phyloP scores from a whole-genome alignment of 2,888 invertebrate species.

The Itoplectis maculator region DNA sequence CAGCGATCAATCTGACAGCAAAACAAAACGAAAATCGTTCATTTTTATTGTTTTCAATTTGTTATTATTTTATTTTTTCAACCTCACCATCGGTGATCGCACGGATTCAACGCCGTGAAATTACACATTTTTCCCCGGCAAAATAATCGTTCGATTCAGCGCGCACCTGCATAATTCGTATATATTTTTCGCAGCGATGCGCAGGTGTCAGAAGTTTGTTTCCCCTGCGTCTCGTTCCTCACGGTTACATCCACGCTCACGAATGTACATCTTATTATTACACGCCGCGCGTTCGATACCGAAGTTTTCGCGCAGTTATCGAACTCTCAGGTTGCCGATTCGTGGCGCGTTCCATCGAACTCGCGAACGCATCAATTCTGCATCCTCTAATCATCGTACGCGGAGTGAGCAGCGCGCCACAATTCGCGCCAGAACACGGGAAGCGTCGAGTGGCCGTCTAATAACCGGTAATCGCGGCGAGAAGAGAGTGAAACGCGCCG shows the following conservation, averaged over 20 bases:
- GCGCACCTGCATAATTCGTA: neutral
- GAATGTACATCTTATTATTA: constrained; percentile 18
- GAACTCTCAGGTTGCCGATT: constrained; percentile 35
- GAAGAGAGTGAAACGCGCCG: constrained; percentile 47
- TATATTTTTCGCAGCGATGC: neutral
- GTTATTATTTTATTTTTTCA: neutral
- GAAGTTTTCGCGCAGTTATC: constrained; percentile 29
- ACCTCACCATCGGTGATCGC: neutral
- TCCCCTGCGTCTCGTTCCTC: neutral
- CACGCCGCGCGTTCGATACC: constrained; percentile 34
- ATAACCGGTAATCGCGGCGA: constrained; percentile 63
- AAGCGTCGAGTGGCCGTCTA: constrained; percentile 37
- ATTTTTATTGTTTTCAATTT: too few species aligned
- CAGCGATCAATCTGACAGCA: neutral
- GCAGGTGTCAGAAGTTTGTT: constrained; percentile 11
- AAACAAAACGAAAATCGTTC: neutral
- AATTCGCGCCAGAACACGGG: constrained; percentile 7
- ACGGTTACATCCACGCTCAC: neutral
- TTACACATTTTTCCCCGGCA: neutral
- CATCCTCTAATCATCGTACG: constrained; percentile 35
- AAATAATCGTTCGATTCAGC: neutral
- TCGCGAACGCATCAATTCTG: constrained; percentile 24
- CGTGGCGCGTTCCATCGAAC: too few species aligned
- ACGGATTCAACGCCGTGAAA: neutral
- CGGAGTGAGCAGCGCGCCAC: constrained; percentile 15